Conservation (phyloP, 23 tunicate species). For the Phallusia fumigata region DNA sequence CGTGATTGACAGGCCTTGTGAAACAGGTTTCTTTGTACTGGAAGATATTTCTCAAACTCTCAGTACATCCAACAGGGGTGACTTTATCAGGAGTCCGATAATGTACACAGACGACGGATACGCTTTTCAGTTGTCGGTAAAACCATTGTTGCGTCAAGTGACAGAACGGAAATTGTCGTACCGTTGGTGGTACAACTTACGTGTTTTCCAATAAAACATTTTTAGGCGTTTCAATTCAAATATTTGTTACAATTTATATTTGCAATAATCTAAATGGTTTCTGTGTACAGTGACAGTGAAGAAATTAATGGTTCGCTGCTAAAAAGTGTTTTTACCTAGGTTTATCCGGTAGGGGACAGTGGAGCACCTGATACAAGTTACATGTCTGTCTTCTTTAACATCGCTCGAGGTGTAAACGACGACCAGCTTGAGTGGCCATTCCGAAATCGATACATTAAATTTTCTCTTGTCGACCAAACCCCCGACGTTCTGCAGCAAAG, state of each 20-base stretch:
- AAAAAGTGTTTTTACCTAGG: conserved; percentile 24
- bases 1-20: conserved; percentile 69
- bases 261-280: too few relatives aligned
- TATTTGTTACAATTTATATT: too few relatives aligned
- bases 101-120: conserved; percentile 77
- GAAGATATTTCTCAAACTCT: conserved; percentile 27
- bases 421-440: conserved; percentile 68
- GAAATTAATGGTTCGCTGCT: too few relatives aligned
- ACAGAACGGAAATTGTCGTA: too few relatives aligned
- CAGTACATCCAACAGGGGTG: conserved; percentile 27
- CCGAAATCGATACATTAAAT: conserved; percentile 42
- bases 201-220: too few relatives aligned
- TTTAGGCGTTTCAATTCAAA: too few relatives aligned
- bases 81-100: conserved; percentile 28
- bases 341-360: conserved; percentile 51
- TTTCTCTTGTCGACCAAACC: conserved; percentile 57
- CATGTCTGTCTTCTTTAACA: conserved; percentile 43
- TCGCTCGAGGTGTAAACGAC: conserved; percentile 65
- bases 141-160: too few relatives aligned
- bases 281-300: too few relatives aligned
- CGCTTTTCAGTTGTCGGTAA: conserved; percentile 51
- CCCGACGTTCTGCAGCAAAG: conserved; percentile 26
- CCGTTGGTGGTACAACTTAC: too few relatives aligned
- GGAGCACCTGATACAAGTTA: conserved; percentile 28
- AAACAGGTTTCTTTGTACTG: conserved; percentile 47